Base-by-base conservation (phyloP, 2,113 vertebrate species). In the Archocentrus centrarchus region DNA sequence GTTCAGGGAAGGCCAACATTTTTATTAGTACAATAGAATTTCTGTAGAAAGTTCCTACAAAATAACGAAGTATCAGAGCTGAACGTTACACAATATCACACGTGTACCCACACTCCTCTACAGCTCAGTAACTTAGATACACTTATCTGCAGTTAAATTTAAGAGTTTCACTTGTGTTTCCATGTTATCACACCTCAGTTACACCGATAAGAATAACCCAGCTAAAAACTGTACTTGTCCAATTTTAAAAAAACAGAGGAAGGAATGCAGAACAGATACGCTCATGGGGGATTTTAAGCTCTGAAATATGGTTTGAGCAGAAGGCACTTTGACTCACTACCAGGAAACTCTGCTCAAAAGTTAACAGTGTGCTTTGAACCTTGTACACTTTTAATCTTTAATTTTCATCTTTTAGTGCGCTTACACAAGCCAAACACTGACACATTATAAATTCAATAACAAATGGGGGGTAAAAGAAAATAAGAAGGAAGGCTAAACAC, bases 131-230 rank as follows among this genome's bases (percentile, higher is more conserved):
- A 22, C 22, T 70, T 30, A 8, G 41, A 44, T 11, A 50, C 41
- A 70, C 47, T 50, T 50, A 70, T 70, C 64, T 22, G 18, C 64
- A 18, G 2, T 30, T 22, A 39, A 47, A 44, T 68, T 50, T 68
- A 50, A 24, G 64, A 30, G 64, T 70, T 70, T 70, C 64, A 70
- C 15, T 70, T 70, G 6, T 50, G 64, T 70, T 70, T 70, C 24
- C 66, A 70, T 70, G 64, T 7, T 18, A 70, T 50, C 64, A 70
- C 24, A 70, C 64, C 24, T 68, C 15, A 50, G 41, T 47, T 1
- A 11, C 15, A 1, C 22, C 1, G 41, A 68, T n/a, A 68, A 11
- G 22, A 68, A 47, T 68, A 68, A 68, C 39, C 1, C n/a, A 68
- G 39, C 22, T 47, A 0, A 68, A 30, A 68, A 68, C 14, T 24